Percentiles rank a stretch among this genome's conserved stretches.
phyloP scores from a whole-genome alignment of 64 coral and sea anemone species.

The Stichodactyla mertensii region DNA sequence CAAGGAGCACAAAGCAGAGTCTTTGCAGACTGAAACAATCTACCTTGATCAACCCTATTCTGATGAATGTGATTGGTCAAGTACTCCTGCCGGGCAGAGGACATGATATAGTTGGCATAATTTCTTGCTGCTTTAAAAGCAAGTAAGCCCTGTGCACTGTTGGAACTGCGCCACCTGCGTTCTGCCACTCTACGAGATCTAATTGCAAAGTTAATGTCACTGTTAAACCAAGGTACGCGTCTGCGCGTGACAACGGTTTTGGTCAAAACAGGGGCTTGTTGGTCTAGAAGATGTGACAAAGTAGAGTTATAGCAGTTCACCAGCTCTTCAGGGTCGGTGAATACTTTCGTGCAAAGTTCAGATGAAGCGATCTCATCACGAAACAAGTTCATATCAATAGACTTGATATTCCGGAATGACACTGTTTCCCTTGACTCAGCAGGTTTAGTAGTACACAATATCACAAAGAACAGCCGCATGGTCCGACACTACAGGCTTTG shows the following conservation, averaged over 20 bases:
- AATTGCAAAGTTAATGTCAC: not conserved
- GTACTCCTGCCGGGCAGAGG: not conserved
- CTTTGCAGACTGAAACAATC: not conserved
- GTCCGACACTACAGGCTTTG: constrained; percentile 7
- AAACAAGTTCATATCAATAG: constrained; percentile 14
- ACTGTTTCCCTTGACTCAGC: not conserved
- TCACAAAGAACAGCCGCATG: constrained; percentile 27
- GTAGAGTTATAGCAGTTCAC: not conserved
- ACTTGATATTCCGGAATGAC: constrained; percentile 7
- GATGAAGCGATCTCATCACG: not conserved
- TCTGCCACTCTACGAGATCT: not conserved
- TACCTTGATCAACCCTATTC: not conserved
- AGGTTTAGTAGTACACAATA: constrained; percentile 5
- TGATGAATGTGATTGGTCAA: not conserved
- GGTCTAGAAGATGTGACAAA: not conserved
- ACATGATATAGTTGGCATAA: not conserved
- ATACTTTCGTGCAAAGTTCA: not conserved
- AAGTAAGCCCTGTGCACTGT: not conserved
- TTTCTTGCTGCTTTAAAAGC: not conserved
- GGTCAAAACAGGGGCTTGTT: not conserved
- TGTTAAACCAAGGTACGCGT: not conserved
- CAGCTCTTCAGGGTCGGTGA: not conserved
- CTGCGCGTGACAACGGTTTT: not conserved
- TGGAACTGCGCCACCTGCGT: not conserved
- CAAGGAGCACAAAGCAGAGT: not conserved